These are phyloP conservation scores for Mylabris phalerata DNA, from an alignment of 1,140 invertebrate genomes.

Conservation along the genomic window DNA sequence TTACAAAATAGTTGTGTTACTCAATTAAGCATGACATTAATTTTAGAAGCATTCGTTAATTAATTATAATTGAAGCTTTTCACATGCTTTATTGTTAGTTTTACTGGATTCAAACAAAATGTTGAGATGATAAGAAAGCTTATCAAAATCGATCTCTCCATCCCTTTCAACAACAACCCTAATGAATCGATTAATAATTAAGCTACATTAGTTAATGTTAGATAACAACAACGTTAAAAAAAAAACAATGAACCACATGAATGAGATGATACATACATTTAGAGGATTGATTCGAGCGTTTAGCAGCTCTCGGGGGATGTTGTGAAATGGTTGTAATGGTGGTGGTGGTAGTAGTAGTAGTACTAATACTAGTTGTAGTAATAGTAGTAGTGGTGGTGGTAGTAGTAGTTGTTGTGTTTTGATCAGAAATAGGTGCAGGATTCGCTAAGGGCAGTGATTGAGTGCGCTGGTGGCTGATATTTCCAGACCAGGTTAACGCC, in stretches of 20 bases:
- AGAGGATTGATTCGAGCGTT: conserved; percentile 30
- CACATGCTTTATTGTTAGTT: no score
- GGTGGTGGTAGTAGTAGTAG: conserved; percentile 9
- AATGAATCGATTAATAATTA: no score
- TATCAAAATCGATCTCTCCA: no score
- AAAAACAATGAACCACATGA: background rate
- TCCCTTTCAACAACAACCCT: no score
- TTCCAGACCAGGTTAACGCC: conserved; percentile 28
- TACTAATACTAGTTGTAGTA: conserved; percentile 11
- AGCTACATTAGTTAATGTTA: no score
- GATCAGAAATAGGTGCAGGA: conserved; percentile 23
- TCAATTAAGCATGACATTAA: no score
- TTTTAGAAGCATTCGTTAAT: no score
- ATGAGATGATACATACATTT: conserved; percentile 36
- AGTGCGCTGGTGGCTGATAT: conserved; percentile 53
- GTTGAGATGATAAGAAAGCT: no score
- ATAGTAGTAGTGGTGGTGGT: conserved; percentile 17
- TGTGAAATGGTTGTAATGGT: conserved; percentile 19
- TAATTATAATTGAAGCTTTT: no score
- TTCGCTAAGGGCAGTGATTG: conserved; percentile 53
- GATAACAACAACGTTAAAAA: background rate
- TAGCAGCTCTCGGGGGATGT: conserved; percentile 26
- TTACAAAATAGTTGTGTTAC: no score
- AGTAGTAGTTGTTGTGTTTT: conserved; percentile 16
- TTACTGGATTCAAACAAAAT: no score